Conservation (phyloP, 2,888 invertebrate genomes). For the Caenorhabditis panamensis region DNA sequence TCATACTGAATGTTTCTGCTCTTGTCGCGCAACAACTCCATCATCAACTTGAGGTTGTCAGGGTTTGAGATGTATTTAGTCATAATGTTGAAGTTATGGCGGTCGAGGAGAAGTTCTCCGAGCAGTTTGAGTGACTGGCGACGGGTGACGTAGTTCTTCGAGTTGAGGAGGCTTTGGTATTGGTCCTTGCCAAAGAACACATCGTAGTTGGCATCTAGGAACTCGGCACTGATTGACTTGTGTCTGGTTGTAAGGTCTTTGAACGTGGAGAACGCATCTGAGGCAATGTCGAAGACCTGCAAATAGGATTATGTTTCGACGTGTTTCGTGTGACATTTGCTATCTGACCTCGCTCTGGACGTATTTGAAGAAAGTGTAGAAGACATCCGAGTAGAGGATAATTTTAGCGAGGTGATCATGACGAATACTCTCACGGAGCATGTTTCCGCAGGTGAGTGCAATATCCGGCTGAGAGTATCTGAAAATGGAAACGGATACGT, state of each 20-base stretch:
- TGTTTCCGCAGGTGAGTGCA: slow-evolving; percentile 98
- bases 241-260: slow-evolving; percentile 86
- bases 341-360: slow-evolving; percentile 63
- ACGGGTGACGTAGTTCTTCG: slow-evolving; percentile 99
- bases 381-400: slow-evolving; percentile 96
- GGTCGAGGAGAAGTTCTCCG: slow-evolving; percentile 95
- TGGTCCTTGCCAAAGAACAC: slow-evolving; percentile 90
- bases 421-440: slow-evolving; percentile 97
- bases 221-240: slow-evolving; percentile 93
- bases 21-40: slow-evolving; percentile 99
- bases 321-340: slow-evolving; percentile 5
- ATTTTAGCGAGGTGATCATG: slow-evolving; percentile 98
- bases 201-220: slow-evolving; percentile 98
- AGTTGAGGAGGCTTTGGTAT: slow-evolving; percentile 96
- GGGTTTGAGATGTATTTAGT: slow-evolving; percentile 91
- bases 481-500: slow-evolving; percentile 39
- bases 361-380: slow-evolving; percentile 99
- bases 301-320: slow-evolving; percentile 83
- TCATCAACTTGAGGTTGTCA: slow-evolving; percentile 98
- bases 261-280: slow-evolving; percentile 99
- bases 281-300: slow-evolving; percentile 99
- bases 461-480: slow-evolving; percentile 97
- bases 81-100: slow-evolving; percentile 97
- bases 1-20: slow-evolving; percentile 99
- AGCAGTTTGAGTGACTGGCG: slow-evolving; percentile 97